These are phyloP conservation scores for Drosophila kepulauana DNA, from an alignment of 1,140 invertebrate genomes.

Conservation along the genomic window DNA sequence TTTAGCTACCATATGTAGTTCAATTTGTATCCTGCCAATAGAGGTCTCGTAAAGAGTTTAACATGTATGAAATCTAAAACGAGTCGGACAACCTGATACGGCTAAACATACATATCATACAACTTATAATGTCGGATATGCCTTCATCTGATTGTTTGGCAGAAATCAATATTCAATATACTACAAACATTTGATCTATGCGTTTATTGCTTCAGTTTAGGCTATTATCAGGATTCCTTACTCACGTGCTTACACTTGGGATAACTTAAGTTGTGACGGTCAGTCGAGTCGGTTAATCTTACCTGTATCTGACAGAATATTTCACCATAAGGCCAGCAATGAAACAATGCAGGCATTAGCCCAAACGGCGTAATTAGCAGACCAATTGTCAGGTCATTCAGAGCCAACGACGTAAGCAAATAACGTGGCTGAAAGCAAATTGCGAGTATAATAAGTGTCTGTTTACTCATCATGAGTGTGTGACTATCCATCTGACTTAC, in stretches of 20 bases:
- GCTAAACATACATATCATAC: too few species aligned
- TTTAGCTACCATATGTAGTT: too few species aligned
- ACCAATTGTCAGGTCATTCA: constrained; percentile 94
- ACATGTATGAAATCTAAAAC: too few species aligned
- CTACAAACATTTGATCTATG: too few species aligned
- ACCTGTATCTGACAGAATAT: constrained; percentile 95
- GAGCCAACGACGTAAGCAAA: constrained; percentile 92
- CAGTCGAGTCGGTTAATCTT: constrained; percentile 58
- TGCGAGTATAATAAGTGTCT: not conserved
- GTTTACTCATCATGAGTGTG: not conserved
- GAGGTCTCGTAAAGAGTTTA: too few species aligned
- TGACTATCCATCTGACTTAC: constrained; percentile 84
- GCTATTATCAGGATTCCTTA: too few species aligned
- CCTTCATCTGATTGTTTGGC: too few species aligned
- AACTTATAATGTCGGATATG: too few species aligned
- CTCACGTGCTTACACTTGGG: not conserved
- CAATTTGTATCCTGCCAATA: too few species aligned
- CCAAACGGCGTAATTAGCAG: constrained; percentile 93
- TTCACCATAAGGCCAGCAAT: constrained; percentile 95
- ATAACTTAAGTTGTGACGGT: not conserved
- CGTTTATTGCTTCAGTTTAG: too few species aligned
- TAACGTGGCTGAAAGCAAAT: constrained; percentile 91
- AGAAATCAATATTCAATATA: too few species aligned
- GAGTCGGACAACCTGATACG: too few species aligned
- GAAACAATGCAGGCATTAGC: constrained; percentile 91